Conservation (phyloP, 2,113 vertebrate genomes). For the Rhynchopsitta pachyrhyncha region DNA sequence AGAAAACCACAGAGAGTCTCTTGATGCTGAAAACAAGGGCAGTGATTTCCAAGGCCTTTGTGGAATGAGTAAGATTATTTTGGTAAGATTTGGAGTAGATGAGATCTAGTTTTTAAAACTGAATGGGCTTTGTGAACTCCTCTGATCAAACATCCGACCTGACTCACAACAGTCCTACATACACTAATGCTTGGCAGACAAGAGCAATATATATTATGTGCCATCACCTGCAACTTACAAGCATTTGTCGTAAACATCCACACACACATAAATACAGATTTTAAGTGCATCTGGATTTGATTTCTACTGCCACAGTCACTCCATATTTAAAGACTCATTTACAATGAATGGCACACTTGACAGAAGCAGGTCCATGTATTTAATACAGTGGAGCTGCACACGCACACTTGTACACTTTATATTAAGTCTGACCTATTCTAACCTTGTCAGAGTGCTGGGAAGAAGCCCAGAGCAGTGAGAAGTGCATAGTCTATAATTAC, state of each 20-base stretch:
- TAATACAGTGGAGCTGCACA: not conserved
- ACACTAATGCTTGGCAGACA: not conserved
- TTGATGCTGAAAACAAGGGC: not conserved
- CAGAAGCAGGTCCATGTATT: not conserved
- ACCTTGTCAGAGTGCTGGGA: not conserved
- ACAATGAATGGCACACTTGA: not conserved
- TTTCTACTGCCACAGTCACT: not conserved
- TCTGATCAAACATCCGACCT: not conserved
- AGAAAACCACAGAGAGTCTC: not conserved
- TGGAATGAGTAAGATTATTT: not conserved
- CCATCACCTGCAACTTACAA: not conserved
- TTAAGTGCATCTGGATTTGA: not conserved
- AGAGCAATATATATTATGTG: not conserved
- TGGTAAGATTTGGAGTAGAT: not conserved
- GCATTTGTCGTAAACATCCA: not conserved
- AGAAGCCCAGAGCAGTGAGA: not conserved
- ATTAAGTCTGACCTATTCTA: not conserved
- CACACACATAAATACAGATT: not conserved
- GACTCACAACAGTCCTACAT: not conserved
- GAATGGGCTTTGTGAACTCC: not conserved
- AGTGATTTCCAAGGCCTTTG: not conserved
- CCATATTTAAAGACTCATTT: not conserved
- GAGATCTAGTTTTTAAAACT: not conserved
- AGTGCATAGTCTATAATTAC: not conserved
- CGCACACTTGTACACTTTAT: not conserved